A percentile compares a stretch with the other conserved stretches of the same genome.
phyloP scores from a whole-genome alignment of 2,888 invertebrate genomes.

The Capitulum mitella region DNA sequence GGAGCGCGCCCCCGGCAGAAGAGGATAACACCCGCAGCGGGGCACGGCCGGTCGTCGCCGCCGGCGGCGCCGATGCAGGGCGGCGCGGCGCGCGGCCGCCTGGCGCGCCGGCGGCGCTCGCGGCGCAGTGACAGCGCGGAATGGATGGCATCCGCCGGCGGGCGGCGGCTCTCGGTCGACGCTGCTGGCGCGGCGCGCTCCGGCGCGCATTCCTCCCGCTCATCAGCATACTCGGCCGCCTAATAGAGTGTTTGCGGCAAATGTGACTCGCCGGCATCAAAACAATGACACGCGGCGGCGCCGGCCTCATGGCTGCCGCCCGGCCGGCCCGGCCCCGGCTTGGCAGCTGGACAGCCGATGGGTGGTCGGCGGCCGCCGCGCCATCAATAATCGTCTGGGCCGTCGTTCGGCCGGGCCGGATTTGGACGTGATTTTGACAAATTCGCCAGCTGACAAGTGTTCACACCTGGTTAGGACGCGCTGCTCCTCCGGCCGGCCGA shows the following conservation, averaged over 20 bases:
- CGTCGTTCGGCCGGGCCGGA: not conserved
- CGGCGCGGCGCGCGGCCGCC: not conserved
- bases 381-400: not conserved
- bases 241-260: constrained; percentile 12
- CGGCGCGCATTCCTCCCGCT: not conserved
- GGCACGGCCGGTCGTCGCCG: too few relatives aligned
- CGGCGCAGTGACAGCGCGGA: constrained; percentile 12
- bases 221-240: constrained; percentile 11
- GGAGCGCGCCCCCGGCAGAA: too few relatives aligned
- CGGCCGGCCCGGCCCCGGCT: not conserved
- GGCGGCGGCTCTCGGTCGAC: not conserved
- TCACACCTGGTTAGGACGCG: constrained; percentile 31
- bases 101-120: not conserved
- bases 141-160: constrained; percentile 9
- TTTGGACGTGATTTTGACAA: constrained; percentile 14
- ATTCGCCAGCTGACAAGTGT: constrained; percentile 4
- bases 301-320: not conserved
- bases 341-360: not conserved
- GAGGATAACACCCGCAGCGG: too few relatives aligned
- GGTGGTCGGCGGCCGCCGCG: not conserved
- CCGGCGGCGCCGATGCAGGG: too few relatives aligned
- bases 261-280: not conserved
- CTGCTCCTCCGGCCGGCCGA: constrained; percentile 12
- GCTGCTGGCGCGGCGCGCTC: not conserved
- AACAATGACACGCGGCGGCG: constrained; percentile 3